Conservation (phyloP, 2,888 invertebrate species). For the Calameuta filiformis region DNA sequence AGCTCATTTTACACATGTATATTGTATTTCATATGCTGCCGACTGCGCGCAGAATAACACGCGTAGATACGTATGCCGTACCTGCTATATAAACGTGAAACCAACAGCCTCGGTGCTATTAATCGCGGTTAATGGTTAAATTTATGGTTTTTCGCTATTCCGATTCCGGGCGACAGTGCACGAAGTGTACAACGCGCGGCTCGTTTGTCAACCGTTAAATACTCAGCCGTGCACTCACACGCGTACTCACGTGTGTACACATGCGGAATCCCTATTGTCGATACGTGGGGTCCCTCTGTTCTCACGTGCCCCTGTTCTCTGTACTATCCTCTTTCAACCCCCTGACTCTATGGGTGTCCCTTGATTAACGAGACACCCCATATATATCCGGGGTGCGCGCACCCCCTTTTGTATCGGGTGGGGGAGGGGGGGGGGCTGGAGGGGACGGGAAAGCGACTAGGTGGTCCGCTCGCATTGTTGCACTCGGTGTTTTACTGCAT, state of each 20-base stretch:
- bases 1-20: background rate
- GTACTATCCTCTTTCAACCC: conserved; percentile 1
- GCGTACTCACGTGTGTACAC: background rate
- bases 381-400: conserved; percentile 37
- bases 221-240: conserved; percentile 19
- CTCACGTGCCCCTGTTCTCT: background rate
- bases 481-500: conserved; percentile 57
- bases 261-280: background rate
- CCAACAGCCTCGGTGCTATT: background rate
- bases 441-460: background rate
- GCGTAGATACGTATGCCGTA: background rate
- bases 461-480: conserved; percentile 48
- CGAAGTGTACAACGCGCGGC: conserved; percentile 39
- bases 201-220: conserved; percentile 64
- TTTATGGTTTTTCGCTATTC: conserved; percentile 26
- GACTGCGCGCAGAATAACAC: background rate
- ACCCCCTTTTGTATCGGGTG: conserved; percentile 1
- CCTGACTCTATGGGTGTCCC: conserved; percentile 28
- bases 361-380: conserved; percentile 51
- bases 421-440: conserved; percentile 4
- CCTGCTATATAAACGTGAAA: background rate
- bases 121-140: conserved; percentile 18
- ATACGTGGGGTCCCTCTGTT: background rate
- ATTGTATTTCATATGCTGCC: background rate
- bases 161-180: conserved; percentile 15